phyloP scores from a whole-genome alignment of 2,888 invertebrate genomes.

The Lithosia quadra region DNA sequence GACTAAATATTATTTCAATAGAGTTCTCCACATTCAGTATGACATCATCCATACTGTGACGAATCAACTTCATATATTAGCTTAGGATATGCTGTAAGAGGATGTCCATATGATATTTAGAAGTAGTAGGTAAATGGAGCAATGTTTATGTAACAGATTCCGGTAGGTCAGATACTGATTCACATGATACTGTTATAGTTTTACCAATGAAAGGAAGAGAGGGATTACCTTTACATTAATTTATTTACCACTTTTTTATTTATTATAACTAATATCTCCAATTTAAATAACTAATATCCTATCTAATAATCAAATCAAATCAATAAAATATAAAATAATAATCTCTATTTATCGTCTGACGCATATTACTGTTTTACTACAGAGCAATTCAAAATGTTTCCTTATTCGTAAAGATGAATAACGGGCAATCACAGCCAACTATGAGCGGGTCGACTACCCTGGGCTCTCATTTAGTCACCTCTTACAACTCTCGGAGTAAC shows the following conservation, averaged over 20 bases:
- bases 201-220: neutral
- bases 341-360: neutral
- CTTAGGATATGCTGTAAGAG: constrained; percentile 9
- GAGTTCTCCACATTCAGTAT: neutral
- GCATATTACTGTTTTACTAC: neutral
- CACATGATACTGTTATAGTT: neutral
- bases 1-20: neutral
- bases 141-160: neutral
- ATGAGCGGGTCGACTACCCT: too few species aligned
- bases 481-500: too few species aligned
- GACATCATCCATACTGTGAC: neutral
- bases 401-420: too few species aligned
- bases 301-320: too few species aligned
- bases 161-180: neutral
- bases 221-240: too few species aligned
- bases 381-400: too few species aligned
- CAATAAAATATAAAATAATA: too few species aligned
- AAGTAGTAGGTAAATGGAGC: constrained; percentile 3
- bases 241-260: too few species aligned
- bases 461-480: too few species aligned
- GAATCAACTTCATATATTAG: constrained; percentile 1
- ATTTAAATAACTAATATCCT: too few species aligned
- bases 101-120: neutral
- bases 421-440: too few species aligned
- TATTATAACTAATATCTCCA: too few species aligned